A percentile compares a stretch with the other conserved stretches of the same genome.
Evolutionary conservation across 2,797 vertebrate species (phyloP).

Genomic region (Betta splendens): DNA sequence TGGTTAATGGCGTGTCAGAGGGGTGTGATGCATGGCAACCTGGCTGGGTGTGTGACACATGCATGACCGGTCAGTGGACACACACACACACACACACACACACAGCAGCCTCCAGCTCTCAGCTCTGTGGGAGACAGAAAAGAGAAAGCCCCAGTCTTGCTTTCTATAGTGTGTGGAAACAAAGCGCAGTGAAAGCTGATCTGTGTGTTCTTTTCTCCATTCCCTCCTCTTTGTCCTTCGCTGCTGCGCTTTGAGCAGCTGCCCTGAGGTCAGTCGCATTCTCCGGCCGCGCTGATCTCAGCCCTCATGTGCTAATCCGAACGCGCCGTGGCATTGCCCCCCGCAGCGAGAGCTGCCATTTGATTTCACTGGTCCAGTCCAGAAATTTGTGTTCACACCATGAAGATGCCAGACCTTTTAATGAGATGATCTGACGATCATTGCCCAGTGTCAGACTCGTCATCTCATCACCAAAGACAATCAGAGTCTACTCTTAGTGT

Average conservation of each 20-base stretch:
- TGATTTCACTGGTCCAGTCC: conserved; percentile 47
- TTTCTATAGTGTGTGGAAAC: conserved; percentile 55
- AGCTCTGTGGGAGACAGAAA: conserved; percentile 50
- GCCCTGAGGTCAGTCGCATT: conserved; percentile 55
- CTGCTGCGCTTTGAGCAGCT: conserved; percentile 57
- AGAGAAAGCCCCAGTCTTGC: conserved; percentile 53
- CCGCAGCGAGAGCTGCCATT: conserved; percentile 34
- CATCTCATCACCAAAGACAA: conserved; percentile 38
- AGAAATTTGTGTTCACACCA: conserved; percentile 25
- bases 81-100: conserved; percentile 2
- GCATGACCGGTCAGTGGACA: conserved; percentile 22
- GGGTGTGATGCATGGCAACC: conserved; percentile 61
- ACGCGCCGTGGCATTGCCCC: conserved; percentile 26
- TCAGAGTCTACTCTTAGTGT: conserved; percentile 46
- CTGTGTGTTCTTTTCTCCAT: conserved; percentile 58
- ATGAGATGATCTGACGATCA: conserved; percentile 30
- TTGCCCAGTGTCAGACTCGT: conserved; percentile 32
- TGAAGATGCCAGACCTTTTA: conserved; percentile 38
- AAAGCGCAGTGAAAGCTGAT: conserved; percentile 70
- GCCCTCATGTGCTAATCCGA: conserved; percentile 38
- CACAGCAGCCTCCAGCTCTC: conserved; percentile 33
- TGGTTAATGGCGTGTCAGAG: conserved; percentile 64
- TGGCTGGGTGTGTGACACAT: conserved; percentile 42
- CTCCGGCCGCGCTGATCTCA: conserved; percentile 29
- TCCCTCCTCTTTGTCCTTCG: conserved; percentile 52